Evolutionary conservation across 2,113 vertebrate genomes (phyloP), one percentile per base, ranked within the genome.

Genomic region (Athene cunicularia): DNA sequence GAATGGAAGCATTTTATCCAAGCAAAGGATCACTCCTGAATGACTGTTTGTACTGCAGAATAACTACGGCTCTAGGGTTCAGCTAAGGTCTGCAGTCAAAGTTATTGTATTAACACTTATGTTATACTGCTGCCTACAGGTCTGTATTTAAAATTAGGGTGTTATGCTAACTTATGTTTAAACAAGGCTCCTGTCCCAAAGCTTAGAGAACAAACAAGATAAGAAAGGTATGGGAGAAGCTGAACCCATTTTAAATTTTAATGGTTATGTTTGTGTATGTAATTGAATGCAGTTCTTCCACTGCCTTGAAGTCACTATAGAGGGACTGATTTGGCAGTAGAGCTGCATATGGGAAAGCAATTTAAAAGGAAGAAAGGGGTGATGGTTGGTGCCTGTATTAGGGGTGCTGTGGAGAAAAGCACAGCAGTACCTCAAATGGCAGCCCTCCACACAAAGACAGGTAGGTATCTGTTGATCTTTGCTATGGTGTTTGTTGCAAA

Each of bases 121-220:
- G 92, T 76, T 97, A 97, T 88, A 96, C 59, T 96, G 96, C 86
- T 94, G 95, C 95, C 96, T 95, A 95, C 72, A 95, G 94, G 90
- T 90, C 83, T 86, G 2, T 67, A 80, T 90, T 95, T 96, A 93
- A 94, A 93, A 86, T 88, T 32, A 93, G 82, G 59, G 55, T 81
- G 88, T 92, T 94, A 80, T 43, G 26, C 62, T 94, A 70, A 76
- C 67, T 58, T 90, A 14, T 41, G 72, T 77, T 95, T 96, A 91
- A 77, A 74, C 79, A 90, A 80, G 67, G 60, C 32, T 86, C 32
- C 75, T 33, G 47, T 92, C 59, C 72, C 72, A 77, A 82, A 83
- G 68, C 56, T 75, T 94, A 89, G 70, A 80, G 87, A 81, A 75
- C 43, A 91, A 55, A 64, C 43, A 86, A 90, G 90, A 76, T 95